Evolutionary conservation across 2,113 vertebrate species (phyloP).

Genomic region (Rousettus leschenaultii): DNA sequence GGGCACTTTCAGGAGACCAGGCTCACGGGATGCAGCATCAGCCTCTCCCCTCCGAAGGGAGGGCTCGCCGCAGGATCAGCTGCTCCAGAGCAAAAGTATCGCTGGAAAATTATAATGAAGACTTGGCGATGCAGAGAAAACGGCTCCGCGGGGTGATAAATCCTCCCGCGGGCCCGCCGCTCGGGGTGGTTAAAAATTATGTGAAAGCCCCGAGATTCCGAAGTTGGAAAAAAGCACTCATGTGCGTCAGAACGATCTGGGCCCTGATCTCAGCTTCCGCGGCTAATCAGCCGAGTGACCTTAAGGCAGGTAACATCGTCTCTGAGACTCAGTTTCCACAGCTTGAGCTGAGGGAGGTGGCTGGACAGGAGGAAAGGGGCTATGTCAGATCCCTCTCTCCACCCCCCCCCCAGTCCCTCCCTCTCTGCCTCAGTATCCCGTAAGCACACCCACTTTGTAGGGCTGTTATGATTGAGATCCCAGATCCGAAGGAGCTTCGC

Average conservation of each 20-base stretch:
- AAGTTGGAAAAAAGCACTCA: neutral
- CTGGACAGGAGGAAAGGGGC: no score
- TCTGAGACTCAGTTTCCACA: neutral
- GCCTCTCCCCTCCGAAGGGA: neutral
- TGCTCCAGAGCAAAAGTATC: conserved; percentile 1
- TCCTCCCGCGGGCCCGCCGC: neutral
- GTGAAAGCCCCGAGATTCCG: neutral
- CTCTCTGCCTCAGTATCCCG: neutral
- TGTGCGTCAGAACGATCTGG: neutral
- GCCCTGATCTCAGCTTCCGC: neutral
- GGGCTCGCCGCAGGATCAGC: conserved; percentile 24
- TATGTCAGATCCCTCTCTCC: no score
- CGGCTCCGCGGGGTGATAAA: neutral
- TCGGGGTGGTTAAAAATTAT: neutral
- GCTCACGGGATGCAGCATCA: neutral
- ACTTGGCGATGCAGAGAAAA: neutral
- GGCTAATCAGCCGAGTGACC: conserved; percentile 34
- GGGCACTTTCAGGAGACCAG: neutral
- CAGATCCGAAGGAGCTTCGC: neutral
- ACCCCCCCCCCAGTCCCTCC: no score
- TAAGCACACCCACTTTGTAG: neutral
- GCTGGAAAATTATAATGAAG: conserved; percentile 20
- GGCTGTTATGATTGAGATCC: neutral
- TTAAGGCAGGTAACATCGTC: neutral
- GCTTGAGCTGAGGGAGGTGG: neutral